phyloP scores from a whole-genome alignment of 2,888 invertebrate species.

The Junonia oenone region DNA sequence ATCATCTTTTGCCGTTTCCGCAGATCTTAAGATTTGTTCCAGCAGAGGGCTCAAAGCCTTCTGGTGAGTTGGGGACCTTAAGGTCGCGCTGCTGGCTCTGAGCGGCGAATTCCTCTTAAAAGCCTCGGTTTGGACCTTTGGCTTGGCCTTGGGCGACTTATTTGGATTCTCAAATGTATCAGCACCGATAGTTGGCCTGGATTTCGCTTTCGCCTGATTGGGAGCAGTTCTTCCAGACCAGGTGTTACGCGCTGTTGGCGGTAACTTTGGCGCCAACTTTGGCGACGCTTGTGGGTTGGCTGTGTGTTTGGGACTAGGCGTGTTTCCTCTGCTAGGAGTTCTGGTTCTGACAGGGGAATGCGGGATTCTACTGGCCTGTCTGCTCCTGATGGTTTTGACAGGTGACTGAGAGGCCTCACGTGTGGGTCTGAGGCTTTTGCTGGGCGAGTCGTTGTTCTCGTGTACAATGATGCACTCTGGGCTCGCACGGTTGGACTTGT shows the following conservation, averaged over 20 bases:
- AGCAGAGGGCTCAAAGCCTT: slow-evolving; percentile 82
- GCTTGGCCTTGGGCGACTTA: slow-evolving; percentile 81
- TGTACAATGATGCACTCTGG: slow-evolving; percentile 61
- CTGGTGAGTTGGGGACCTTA: slow-evolving; percentile 80
- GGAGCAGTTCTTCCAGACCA: slow-evolving; percentile 84
- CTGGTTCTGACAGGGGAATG: slow-evolving; percentile 65
- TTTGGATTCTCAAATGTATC: slow-evolving; percentile 74
- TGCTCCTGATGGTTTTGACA: slow-evolving; percentile 56
- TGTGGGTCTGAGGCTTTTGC: slow-evolving; percentile 60
- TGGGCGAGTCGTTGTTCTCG: slow-evolving; percentile 66
- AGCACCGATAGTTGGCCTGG: slow-evolving; percentile 59
- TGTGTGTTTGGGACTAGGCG: slow-evolving; percentile 69
- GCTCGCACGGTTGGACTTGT: slow-evolving; percentile 63
- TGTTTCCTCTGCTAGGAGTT: slow-evolving; percentile 58
- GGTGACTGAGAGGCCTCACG: slow-evolving; percentile 61
- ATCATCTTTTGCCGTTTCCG: slow-evolving; percentile 86
- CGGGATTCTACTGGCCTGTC: slow-evolving; percentile 68
- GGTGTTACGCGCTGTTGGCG: slow-evolving; percentile 81
- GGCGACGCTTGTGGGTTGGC: slow-evolving; percentile 62
- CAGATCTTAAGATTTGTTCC: slow-evolving; percentile 85
- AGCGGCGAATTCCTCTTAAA: slow-evolving; percentile 77
- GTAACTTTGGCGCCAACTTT: slow-evolving; percentile 61
- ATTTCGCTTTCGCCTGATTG: slow-evolving; percentile 55
- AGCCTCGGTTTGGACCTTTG: slow-evolving; percentile 56
- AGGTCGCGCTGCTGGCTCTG: slow-evolving; percentile 65